Conservation (phyloP, 2,888 invertebrate genomes). For the Thymelicus acteon region DNA sequence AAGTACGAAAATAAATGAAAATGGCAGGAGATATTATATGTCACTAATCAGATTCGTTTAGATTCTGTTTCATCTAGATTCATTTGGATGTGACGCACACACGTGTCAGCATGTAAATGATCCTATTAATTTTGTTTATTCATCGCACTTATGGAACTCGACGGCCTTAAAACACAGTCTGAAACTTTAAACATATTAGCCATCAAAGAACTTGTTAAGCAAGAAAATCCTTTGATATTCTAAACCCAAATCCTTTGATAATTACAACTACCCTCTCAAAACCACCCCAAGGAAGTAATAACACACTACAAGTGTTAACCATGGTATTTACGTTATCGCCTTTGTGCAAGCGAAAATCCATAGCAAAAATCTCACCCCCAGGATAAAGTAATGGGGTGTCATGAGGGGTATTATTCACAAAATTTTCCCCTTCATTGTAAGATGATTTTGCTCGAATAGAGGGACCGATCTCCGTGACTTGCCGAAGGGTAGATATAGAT, state of each 20-base stretch:
- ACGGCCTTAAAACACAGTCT: too few relatives aligned
- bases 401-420: constrained; percentile 74
- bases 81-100: too few relatives aligned
- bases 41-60: too few relatives aligned
- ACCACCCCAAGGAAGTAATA: constrained; percentile 26
- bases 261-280: constrained; percentile 16
- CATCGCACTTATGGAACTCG: too few relatives aligned
- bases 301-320: constrained; percentile 35
- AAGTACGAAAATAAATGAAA: too few relatives aligned
- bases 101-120: too few relatives aligned
- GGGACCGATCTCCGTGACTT: constrained; percentile 67
- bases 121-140: too few relatives aligned
- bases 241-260: constrained; percentile 21
- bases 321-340: constrained; percentile 34
- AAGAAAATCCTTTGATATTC: constrained; percentile 14
- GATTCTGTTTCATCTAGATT: too few relatives aligned
- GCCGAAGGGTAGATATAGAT: constrained; percentile 53
- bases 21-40: too few relatives aligned
- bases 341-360: constrained; percentile 31
- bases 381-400: constrained; percentile 69
- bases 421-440: constrained; percentile 75
- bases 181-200: background rate
- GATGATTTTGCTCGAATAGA: constrained; percentile 67
- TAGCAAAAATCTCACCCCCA: constrained; percentile 57
- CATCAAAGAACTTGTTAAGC: background rate